phyloP scores from a whole-genome alignment of 1,140 invertebrate species.

The Monomorium pharaonis region DNA sequence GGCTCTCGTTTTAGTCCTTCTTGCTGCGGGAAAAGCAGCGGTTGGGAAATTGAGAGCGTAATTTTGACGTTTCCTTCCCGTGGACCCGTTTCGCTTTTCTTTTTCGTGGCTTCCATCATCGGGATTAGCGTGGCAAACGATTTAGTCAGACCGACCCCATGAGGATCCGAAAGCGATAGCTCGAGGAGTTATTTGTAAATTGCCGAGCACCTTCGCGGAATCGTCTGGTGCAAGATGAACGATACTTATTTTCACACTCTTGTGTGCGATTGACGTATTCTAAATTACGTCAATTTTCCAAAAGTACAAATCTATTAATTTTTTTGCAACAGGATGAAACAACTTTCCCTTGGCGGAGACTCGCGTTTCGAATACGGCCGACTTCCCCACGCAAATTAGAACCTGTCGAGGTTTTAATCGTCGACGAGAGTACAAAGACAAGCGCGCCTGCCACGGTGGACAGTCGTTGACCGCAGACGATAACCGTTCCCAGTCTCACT shows the following conservation, averaged over 20 bases:
- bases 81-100: not conserved
- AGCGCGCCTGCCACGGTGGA: constrained; percentile 6
- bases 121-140: not conserved
- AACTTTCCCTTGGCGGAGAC: not conserved
- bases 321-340: not conserved
- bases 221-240: not conserved
- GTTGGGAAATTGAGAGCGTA: constrained; percentile 14
- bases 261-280: not conserved
- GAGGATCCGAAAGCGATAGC: not conserved
- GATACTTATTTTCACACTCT: constrained; percentile 2
- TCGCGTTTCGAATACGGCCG: not conserved
- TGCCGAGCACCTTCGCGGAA: not conserved
- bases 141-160: not conserved
- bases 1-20: constrained; percentile 16
- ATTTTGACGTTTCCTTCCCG: constrained; percentile 1
- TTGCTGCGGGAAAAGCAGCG: constrained; percentile 8
- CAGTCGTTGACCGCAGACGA: constrained; percentile 51
- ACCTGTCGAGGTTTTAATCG: constrained; percentile 48
- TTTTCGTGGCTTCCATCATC: not conserved
- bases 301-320: not conserved
- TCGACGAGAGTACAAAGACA: constrained; percentile 24
- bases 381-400: constrained; percentile 43
- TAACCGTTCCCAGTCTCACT: constrained; percentile 42
- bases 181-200: not conserved
- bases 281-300: not conserved